These are phyloP conservation scores for Hydrophis major DNA, from an alignment of 2,797 vertebrate genomes.

Conservation along the genomic window DNA sequence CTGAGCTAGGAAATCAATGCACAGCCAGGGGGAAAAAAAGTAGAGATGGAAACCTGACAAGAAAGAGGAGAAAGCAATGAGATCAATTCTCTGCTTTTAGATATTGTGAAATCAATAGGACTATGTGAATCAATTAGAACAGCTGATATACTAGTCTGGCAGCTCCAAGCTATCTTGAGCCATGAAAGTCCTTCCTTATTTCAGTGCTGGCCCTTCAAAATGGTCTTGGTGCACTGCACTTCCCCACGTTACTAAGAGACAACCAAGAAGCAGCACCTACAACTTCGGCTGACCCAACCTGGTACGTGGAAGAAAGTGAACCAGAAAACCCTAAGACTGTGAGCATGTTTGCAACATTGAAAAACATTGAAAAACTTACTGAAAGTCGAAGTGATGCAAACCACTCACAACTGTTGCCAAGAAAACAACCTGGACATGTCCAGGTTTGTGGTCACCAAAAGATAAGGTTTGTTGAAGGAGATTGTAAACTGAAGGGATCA, in stretches of 20 bases:
- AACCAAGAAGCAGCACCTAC: background rate
- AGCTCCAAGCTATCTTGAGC: conserved; percentile 2
- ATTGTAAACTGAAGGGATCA: background rate
- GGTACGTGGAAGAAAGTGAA: background rate
- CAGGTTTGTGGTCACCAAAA: background rate
- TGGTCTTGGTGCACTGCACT: background rate
- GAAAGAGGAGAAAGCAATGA: background rate
- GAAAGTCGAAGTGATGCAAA: background rate
- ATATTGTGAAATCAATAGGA: conserved; percentile 18
- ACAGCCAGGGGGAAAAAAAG: background rate
- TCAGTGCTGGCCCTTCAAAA: background rate
- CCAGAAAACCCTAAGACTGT: background rate
- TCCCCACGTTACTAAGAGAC: background rate
- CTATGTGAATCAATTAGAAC: conserved; percentile 15
- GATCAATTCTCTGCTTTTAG: conserved; percentile 12
- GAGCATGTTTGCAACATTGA: background rate
- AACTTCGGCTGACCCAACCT: background rate
- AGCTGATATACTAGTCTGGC: background rate
- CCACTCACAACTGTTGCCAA: background rate
- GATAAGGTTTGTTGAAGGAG: background rate
- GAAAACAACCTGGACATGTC: background rate
- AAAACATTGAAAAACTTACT: background rate
- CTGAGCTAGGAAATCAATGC: conserved; percentile 19
- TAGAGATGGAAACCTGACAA: conserved; percentile 5
- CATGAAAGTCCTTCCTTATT: background rate